Conservation (phyloP, 2,888 invertebrate genomes). For the Dicycla oo region DNA sequence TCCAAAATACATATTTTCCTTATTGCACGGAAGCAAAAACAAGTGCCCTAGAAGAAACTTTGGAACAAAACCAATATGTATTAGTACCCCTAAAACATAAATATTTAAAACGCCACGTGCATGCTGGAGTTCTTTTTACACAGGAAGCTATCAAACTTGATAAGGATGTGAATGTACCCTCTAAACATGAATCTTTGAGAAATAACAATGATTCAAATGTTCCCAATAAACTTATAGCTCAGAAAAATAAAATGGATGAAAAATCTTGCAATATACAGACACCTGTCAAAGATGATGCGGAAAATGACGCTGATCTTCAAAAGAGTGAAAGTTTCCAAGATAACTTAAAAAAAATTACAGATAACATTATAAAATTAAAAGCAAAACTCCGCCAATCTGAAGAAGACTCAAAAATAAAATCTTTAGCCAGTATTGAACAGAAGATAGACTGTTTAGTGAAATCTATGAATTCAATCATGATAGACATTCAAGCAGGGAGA, state of each 20-base stretch:
- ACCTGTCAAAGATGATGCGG: constrained; percentile 22
- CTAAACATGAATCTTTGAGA: neutral
- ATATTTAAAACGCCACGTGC: constrained; percentile 1
- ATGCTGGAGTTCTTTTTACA: neutral
- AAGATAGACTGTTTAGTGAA: constrained; percentile 77
- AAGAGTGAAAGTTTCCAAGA: constrained; percentile 56
- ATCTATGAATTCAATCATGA: constrained; percentile 75
- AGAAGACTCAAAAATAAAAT: constrained; percentile 54
- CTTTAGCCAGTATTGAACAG: constrained; percentile 74
- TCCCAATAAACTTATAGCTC: constrained; percentile 3
- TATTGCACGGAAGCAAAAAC: neutral
- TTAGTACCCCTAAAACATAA: constrained; percentile 13
- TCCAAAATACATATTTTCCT: constrained; percentile 20
- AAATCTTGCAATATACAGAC: constrained; percentile 10
- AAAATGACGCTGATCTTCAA: constrained; percentile 7
- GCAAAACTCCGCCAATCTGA: constrained; percentile 57
- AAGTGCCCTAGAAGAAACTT: constrained; percentile 7
- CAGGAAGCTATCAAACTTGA: constrained; percentile 14
- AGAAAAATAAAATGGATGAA: constrained; percentile 1
- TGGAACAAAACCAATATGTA: constrained; percentile 11
- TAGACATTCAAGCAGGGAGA: constrained; percentile 70
- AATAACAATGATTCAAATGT: neutral
- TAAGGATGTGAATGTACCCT: constrained; percentile 13
- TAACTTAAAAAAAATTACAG: constrained; percentile 58
- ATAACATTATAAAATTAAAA: constrained; percentile 65